Base-by-base conservation (phyloP, 2,797 vertebrate species). In the Benthosema pterotum region DNA sequence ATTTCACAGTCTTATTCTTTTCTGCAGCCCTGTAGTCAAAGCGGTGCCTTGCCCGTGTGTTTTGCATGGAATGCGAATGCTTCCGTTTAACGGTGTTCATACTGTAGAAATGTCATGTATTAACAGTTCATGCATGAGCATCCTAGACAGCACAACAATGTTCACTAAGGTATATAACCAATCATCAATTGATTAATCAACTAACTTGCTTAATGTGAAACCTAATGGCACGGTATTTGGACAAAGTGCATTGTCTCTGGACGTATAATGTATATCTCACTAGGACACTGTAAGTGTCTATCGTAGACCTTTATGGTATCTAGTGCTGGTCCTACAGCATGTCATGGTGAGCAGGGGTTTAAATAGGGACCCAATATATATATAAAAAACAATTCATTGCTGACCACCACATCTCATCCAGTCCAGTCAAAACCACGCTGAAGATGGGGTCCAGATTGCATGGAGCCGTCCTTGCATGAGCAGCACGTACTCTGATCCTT, bases 61-160 rank as follows among this genome's bases (percentile, higher is more conserved):
- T 93, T 91, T 93, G 93, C 93, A 95, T 95, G 94, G 92, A 90
- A 92, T 92, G 89, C 92, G 92, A 94, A 93, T 93, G 93, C 91
- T 92, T 89, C 87, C 89, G 60, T 60, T 87, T 38, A 38, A 38
- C 8, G 3, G 32, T 38, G 32, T 38, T 38, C 32, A 38, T 38
- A 82, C 89, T 79, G 79, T 50, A 67, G 91, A 3, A 25, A 89
- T 55, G 19, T 32, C 5, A 3, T 60, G 47, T 17, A 11, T 9
- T 49, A 17, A 49, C 47, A 86, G 84, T 91, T 89, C 88, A 52
- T 94, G 92, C 93, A 94, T 94, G 93, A 91, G 85, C 90, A 90
- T 92, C 87, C 67, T 47, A 9, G 83, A 86, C 49, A 4, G 11
- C 4, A 13, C 43, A 84, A 83, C 85, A 89, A 88, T 89, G 91